Evolutionary conservation across 2,888 invertebrate genomes (phyloP).

Genomic region (Notodonta dromedarius): DNA sequence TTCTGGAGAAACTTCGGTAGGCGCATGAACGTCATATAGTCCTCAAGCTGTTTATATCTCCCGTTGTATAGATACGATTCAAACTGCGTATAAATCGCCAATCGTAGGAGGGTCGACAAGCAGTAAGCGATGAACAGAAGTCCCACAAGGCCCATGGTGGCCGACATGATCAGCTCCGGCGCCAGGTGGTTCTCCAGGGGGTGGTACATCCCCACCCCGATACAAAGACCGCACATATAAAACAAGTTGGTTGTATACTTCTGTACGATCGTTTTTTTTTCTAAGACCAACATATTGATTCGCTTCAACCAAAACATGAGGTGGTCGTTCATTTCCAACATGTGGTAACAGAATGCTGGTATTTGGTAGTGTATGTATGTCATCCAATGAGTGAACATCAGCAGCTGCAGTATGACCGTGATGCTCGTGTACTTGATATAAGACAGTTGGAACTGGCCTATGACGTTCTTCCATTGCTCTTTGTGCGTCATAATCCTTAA

Average conservation of each 20-base stretch:
- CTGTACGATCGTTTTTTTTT: slow-evolving; percentile 29
- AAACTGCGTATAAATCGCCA: slow-evolving; percentile 51
- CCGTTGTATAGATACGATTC: slow-evolving; percentile 54
- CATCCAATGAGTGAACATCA: slow-evolving; percentile 64
- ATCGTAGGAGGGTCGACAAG: slow-evolving; percentile 49
- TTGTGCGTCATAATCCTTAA: slow-evolving; percentile 42
- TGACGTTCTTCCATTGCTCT: slow-evolving; percentile 44
- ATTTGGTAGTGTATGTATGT: slow-evolving; percentile 62
- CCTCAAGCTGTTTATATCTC: slow-evolving; percentile 50
- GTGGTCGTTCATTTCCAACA: slow-evolving; percentile 26
- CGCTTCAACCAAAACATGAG: slow-evolving; percentile 43
- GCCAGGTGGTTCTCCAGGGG: slow-evolving; percentile 43
- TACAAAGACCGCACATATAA: slow-evolving; percentile 49
- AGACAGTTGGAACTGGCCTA: slow-evolving; percentile 51
- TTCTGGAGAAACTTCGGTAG: slow-evolving; percentile 52
- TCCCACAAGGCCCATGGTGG: slow-evolving; percentile 35
- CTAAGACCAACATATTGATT: slow-evolving; percentile 15
- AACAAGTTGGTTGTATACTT: slow-evolving; percentile 59
- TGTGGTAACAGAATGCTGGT: slow-evolving; percentile 50
- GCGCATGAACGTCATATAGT: slow-evolving; percentile 53
- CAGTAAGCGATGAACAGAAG: slow-evolving; percentile 51
- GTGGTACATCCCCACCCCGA: slow-evolving; percentile 54
- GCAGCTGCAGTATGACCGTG: slow-evolving; percentile 32
- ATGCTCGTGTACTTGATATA: slow-evolving; percentile 44
- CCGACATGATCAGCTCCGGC: slow-evolving; percentile 48